Evolutionary conservation across 2,113 vertebrate genomes (phyloP).

Genomic region (Nanorana parkeri): DNA sequence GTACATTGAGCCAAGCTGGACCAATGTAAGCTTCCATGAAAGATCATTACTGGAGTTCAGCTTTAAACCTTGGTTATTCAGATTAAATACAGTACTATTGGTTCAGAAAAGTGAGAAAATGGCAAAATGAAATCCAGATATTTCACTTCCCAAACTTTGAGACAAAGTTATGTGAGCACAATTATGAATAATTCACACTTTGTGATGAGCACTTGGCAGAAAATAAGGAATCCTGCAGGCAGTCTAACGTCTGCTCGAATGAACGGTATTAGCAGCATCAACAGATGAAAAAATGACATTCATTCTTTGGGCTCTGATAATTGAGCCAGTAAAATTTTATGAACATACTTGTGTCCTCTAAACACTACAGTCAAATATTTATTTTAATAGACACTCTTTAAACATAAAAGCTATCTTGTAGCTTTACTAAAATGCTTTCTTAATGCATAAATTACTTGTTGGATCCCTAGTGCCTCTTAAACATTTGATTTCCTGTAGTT

Average conservation of each 20-base stretch:
- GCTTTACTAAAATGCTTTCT: background rate
- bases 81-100: conserved; percentile 5
- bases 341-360: conserved; percentile 18
- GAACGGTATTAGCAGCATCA: conserved; percentile 11
- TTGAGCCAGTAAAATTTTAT: conserved; percentile 48
- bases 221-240: conserved; percentile 6
- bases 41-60: no score
- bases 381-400: conserved; percentile 36
- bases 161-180: background rate
- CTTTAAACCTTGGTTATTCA: background rate
- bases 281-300: conserved; percentile 34
- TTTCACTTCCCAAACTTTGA: conserved; percentile 18
- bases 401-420: conserved; percentile 32
- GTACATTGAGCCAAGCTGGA: no score
- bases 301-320: conserved; percentile 18
- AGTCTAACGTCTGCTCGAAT: conserved; percentile 18
- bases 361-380: conserved; percentile 34
- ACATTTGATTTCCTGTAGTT: no score
- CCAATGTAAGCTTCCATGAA: no score
- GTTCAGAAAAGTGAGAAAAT: conserved; percentile 19
- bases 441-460: conserved; percentile 3
- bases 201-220: conserved; percentile 5
- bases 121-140: background rate
- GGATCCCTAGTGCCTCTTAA: background rate
- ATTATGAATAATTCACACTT: conserved; percentile 34